Evolutionary conservation across 2,113 vertebrate genomes (phyloP), one percentile per base, ranked within the genome.

Genomic region (Albula glossodonta): DNA sequence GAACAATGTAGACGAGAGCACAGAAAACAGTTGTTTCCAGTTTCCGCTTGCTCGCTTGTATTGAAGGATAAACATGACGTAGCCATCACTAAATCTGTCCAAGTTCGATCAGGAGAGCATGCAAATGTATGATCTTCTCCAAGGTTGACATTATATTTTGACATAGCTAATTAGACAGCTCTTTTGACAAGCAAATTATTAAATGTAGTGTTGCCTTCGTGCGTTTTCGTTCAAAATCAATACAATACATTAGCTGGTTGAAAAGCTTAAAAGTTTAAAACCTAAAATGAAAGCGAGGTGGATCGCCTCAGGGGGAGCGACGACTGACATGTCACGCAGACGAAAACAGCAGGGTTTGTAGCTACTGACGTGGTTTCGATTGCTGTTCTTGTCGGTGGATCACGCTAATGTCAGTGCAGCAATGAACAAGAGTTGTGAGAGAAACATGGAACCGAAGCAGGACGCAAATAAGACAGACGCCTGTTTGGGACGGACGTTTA

Each of bases 381-480:
- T 83, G 63, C 41, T 1, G 49, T 56, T 41, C 4, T 63, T 5
- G 83, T 84, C 80, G 78, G 84, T 1, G 78, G 74, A 56, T 5
- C 31, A 41, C 31, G 49, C 60, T 53, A 52, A 60, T 17, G n/a
- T 19, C 77, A 17, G 49, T 63, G 41, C 78, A 41, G 87, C 89
- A 83, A 95, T 95, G 93, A 93, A 95, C 86, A 83, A 0, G 80
- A 86, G 70, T 15, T 80, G 81, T 1, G 90, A 84, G 13, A 51
- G 66, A 0, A 89, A 49, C 57, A 80, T 53, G 84, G 70, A 89
- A 19, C 83, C 85, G 17, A 4, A 79, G 19, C 51, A 15, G 0
- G 88, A 87, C 4, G 41, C 0, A 3, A 66, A 49, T 1, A 56
- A 50, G 70, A 4, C 84, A 0, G 86, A 87, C 53, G 86, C 50